Conservation (phyloP, 1,140 invertebrate species). For the Hylaeus anthracinus region DNA sequence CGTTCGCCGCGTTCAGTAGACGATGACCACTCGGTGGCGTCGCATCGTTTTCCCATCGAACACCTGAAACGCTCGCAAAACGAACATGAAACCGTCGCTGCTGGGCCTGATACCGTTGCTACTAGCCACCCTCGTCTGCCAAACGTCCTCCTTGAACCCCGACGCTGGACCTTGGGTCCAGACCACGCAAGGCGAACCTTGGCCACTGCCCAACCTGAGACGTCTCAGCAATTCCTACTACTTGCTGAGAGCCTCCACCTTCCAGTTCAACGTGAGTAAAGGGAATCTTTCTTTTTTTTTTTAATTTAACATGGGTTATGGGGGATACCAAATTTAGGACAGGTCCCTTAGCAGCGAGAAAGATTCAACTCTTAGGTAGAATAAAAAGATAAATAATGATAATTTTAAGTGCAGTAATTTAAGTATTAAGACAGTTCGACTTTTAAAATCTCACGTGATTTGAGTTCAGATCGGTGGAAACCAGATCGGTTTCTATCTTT, state of each 20-base stretch:
- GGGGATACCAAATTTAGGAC: too few species aligned
- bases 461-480: too few species aligned
- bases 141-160: slow-evolving; percentile 49
- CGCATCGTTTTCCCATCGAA: slow-evolving; percentile 42
- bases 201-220: slow-evolving; percentile 69
- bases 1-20: slow-evolving; percentile 61
- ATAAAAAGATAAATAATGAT: too few species aligned
- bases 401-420: too few species aligned
- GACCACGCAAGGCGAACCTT: slow-evolving; percentile 77
- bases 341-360: too few species aligned
- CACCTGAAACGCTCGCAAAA: not conserved
- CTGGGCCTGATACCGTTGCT: slow-evolving; percentile 3
- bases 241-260: slow-evolving; percentile 55
- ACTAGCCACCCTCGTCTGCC: not conserved
- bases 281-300: not conserved
- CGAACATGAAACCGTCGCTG: slow-evolving; percentile 25
- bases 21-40: slow-evolving; percentile 57
- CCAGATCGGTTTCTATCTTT: too few species aligned
- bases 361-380: too few species aligned
- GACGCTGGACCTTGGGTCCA: slow-evolving; percentile 70
- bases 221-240: slow-evolving; percentile 49
- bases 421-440: too few species aligned
- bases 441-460: too few species aligned
- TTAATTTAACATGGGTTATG: too few species aligned
- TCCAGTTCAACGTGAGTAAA: slow-evolving; percentile 66